Percentiles rank a stretch among this genome's conserved stretches.
Conservation (phyloP, 2,113 vertebrate species). For the Mixornis gularis region DNA sequence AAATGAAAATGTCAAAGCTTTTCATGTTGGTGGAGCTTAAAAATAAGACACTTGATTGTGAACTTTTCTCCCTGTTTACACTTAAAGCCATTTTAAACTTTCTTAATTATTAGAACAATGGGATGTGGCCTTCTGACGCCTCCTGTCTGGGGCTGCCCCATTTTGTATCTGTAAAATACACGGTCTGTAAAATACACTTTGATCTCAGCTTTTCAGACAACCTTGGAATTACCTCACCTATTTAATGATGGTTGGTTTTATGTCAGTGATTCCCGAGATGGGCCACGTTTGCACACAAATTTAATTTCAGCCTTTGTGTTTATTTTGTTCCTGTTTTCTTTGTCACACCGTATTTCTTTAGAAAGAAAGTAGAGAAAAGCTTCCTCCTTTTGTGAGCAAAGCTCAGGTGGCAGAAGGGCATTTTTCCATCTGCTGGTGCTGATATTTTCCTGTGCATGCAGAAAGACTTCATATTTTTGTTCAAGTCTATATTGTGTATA, state of each 20-base stretch:
- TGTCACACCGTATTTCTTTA: not conserved
- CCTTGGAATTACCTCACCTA: not conserved
- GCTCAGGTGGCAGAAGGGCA: not conserved
- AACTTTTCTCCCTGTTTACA: not conserved
- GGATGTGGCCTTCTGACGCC: not conserved
- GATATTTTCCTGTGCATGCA: not conserved
- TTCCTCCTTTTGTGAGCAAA: not conserved
- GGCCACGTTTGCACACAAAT: not conserved
- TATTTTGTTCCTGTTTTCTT: not conserved
- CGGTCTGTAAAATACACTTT: not conserved
- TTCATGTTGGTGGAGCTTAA: not conserved
- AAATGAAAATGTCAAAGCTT: not conserved
- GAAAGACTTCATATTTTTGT: not conserved
- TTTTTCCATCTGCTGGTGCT: not conserved
- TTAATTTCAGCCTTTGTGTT: not conserved
- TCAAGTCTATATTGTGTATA: not conserved
- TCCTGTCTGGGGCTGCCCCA: not conserved
- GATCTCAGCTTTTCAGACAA: not conserved
- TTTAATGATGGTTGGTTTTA: not conserved
- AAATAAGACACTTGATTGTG: not conserved
- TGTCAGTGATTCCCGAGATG: not conserved
- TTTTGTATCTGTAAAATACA: not conserved
- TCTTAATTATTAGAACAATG: not conserved
- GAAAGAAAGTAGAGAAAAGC: not conserved
- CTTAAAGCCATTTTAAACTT: not conserved